Evolutionary conservation across 2,888 invertebrate species (phyloP).

Genomic region (Perithous albicinctus): DNA sequence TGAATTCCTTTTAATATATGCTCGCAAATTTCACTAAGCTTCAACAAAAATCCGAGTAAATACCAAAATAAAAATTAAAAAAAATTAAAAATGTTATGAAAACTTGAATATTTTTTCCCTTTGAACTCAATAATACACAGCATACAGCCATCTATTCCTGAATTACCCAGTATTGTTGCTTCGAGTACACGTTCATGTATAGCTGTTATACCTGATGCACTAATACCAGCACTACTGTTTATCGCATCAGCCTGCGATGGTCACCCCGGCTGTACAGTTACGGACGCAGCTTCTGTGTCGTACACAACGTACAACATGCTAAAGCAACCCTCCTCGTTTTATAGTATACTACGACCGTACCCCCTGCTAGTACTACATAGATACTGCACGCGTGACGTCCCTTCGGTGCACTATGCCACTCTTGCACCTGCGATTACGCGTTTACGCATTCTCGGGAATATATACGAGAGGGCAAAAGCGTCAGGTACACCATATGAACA

Average conservation of each 20-base stretch:
- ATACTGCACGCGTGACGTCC: neutral
- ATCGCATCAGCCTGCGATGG: slow-evolving; percentile 33
- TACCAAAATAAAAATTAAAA: too few species aligned
- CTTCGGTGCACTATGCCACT: slow-evolving; percentile 20
- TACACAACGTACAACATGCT: slow-evolving; percentile 11
- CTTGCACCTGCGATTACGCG: slow-evolving; percentile 45
- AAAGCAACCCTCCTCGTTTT: slow-evolving; percentile 36
- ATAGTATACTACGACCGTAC: neutral
- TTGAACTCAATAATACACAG: too few species aligned
- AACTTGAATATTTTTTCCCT: too few species aligned
- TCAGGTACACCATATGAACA: slow-evolving; percentile 35
- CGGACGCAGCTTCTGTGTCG: slow-evolving; percentile 33
- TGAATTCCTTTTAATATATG: too few species aligned
- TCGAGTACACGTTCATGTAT: neutral
- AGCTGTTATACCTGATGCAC: slow-evolving; percentile 38
- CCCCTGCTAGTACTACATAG: slow-evolving; percentile 4
- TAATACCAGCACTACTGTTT: slow-evolving; percentile 42
- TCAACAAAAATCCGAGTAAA: too few species aligned
- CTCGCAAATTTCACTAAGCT: too few species aligned
- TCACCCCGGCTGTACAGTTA: neutral
- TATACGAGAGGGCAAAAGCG: slow-evolving; percentile 41
- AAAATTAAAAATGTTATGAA: too few species aligned
- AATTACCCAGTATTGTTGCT: neutral
- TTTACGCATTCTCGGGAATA: slow-evolving; percentile 43
- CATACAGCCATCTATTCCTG: neutral